phyloP scores from a whole-genome alignment of 2,888 invertebrate species.

The Amphimallon solstitiale region DNA sequence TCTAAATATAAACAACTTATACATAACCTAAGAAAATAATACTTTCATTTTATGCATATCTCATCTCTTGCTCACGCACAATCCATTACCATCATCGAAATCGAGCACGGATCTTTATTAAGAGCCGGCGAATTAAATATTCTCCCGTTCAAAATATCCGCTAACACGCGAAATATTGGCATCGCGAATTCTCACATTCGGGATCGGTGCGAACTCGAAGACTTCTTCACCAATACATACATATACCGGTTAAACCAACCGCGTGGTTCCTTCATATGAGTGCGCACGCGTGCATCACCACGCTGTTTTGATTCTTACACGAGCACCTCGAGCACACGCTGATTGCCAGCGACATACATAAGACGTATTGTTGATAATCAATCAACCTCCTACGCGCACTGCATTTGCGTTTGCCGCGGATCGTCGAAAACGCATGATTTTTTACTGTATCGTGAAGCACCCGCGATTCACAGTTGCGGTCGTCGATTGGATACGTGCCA shows the following conservation, averaged over 20 bases:
- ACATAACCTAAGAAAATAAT: too few species aligned
- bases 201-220: conserved; percentile 14
- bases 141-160: background rate
- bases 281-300: conserved; percentile 55
- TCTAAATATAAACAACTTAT: background rate
- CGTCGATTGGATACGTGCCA: background rate
- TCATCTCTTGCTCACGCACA: background rate
- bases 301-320: conserved; percentile 57
- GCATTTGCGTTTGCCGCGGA: conserved; percentile 1
- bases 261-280: conserved; percentile 44
- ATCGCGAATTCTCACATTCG: conserved; percentile 3
- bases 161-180: background rate
- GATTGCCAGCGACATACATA: conserved; percentile 54
- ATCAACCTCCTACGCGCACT: conserved; percentile 43
- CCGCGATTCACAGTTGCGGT: background rate
- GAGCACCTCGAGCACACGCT: conserved; percentile 53
- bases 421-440: conserved; percentile 21
- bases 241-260: conserved; percentile 38
- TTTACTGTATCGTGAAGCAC: background rate
- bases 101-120: too few species aligned
- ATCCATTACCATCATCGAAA: too few species aligned
- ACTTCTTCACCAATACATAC: conserved; percentile 12
- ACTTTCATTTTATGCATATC: background rate
- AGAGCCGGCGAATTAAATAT: too few species aligned
- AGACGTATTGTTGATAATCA: conserved; percentile 53